Evolutionary conservation across 2,888 invertebrate genomes (phyloP).

Genomic region (Rhingia rostrata): DNA sequence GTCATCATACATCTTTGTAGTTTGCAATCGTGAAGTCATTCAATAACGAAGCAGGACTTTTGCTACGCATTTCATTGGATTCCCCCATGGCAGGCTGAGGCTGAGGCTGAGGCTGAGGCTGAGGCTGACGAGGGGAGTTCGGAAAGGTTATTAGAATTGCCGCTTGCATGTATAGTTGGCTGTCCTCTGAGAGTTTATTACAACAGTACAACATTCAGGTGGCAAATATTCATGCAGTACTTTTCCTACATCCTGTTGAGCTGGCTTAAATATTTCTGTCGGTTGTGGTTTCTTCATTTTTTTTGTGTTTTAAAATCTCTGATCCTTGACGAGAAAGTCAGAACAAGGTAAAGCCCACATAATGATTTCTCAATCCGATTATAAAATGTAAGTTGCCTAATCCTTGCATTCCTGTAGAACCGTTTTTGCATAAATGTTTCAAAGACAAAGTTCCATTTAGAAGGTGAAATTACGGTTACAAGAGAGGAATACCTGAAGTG

Average conservation of each 20-base stretch:
- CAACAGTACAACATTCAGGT: not conserved
- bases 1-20: not conserved
- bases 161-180: not conserved
- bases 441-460: not conserved
- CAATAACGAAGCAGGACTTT: not conserved
- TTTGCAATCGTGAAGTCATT: not conserved
- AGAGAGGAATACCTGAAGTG: too few relatives aligned
- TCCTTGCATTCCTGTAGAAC: not conserved
- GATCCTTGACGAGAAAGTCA: not conserved
- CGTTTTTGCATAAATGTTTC: not conserved
- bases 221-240: not conserved
- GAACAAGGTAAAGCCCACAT: conserved; percentile 2
- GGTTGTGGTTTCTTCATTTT: not conserved
- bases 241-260: not conserved
- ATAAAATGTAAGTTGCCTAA: not conserved
- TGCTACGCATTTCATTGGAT: not conserved
- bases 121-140: not conserved
- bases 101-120: not conserved
- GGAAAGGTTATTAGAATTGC: not conserved
- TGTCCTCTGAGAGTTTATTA: not conserved
- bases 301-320: not conserved
- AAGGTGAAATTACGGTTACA: not conserved
- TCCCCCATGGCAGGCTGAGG: not conserved
- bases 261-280: not conserved
- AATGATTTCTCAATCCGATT: conserved; percentile 3